Evolutionary conservation across 2,797 vertebrate genomes (phyloP), one percentile per base, ranked within the genome.

Genomic region (Halcyon leucocephala): DNA sequence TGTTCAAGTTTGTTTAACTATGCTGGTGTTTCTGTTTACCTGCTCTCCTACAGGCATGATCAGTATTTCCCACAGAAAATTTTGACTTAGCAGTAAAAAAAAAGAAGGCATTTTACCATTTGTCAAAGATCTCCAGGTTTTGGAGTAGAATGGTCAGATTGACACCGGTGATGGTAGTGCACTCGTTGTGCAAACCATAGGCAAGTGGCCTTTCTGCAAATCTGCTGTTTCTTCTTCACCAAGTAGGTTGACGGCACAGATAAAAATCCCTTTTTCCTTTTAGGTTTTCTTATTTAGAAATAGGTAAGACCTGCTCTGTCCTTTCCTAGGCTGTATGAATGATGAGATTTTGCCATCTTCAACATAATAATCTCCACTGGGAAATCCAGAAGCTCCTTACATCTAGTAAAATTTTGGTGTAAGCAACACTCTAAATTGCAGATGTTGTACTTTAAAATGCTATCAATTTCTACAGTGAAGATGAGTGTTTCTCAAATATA

Each of bases 1-100:
- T 86, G 26, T 95, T 25, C 35, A 74, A 48, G 69, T 48, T 20
- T 61, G 17, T 70, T 76, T 66, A 26, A 19, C 39, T 73, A 74
- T 52, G 22, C 15, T 44, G 11, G 28, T 17, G 20, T 10, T 90
- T 33, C 42, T 2, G 3, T 18, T 62, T 72, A 20, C 51, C 71
- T 80, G 28, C 13, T 85, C 82, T 91, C 49, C 44, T 61, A 14
- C 1, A 8, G 60, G 1, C 0, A 0, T 64, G 9, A 17, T 69
- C 52, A 57, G 6, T 31, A 28, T 33, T 88, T 52, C 19, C 14
- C 26, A 52, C 31, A 64, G 61, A 42, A 67, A 71, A 64, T 16
- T 24, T 9, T 62, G 57, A 22, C 39, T 55, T 29, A 9, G 7
- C 6, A 61, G 16, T 6, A 35, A 29, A 52, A 79, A 78, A 31